Conservation (phyloP, 1,140 invertebrate genomes). For the Saxidomus purpurata region DNA sequence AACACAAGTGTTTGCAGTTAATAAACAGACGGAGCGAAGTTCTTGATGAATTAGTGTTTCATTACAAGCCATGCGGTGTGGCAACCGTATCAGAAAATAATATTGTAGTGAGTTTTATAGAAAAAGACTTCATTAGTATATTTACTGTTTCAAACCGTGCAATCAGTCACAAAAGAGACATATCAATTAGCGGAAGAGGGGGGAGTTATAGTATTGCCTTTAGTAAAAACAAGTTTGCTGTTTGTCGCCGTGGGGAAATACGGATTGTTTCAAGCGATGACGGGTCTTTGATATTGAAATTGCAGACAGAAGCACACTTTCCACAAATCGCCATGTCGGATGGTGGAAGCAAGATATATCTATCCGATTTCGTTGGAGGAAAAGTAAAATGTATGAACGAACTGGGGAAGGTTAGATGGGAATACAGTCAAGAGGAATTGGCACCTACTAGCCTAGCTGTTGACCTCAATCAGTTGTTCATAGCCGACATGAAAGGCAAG, state of each 20-base stretch:
- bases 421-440: constrained; percentile 52
- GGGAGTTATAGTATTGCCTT: constrained; percentile 55
- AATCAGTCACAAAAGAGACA: constrained; percentile 36
- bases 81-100: constrained; percentile 43
- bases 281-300: constrained; percentile 11
- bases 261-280: constrained; percentile 25
- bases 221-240: constrained; percentile 50
- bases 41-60: constrained; percentile 59
- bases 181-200: constrained; percentile 49
- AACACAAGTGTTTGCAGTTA: constrained; percentile 57
- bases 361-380: constrained; percentile 56
- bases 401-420: constrained; percentile 39
- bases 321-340: constrained; percentile 63
- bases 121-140: constrained; percentile 62
- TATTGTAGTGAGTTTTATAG: constrained; percentile 59
- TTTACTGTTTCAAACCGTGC: not conserved
- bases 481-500: constrained; percentile 59
- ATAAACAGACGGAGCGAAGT: constrained; percentile 51
- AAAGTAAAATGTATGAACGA: constrained; percentile 59
- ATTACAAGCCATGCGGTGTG: constrained; percentile 56
- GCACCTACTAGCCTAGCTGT: constrained; percentile 56
- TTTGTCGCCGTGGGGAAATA: constrained; percentile 56
- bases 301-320: constrained; percentile 64
- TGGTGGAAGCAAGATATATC: constrained; percentile 55
- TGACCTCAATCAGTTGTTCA: constrained; percentile 59